These are phyloP conservation scores for Alentia gelatinosa DNA, from an alignment of 2,888 invertebrate species.

Conservation along the genomic window DNA sequence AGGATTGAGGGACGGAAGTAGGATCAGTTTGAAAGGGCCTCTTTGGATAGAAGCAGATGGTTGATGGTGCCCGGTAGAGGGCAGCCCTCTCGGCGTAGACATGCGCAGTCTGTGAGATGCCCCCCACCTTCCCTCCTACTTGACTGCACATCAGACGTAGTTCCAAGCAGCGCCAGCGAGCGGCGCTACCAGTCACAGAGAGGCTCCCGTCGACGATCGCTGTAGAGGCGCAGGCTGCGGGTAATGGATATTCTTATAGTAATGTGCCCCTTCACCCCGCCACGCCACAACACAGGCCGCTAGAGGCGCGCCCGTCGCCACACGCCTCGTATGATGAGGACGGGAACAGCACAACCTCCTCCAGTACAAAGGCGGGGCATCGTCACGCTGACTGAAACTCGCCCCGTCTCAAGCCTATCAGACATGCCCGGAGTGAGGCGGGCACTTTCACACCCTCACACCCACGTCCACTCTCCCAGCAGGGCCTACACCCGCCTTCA, in stretches of 20 bases:
- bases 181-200: not conserved
- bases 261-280: constrained; percentile 24
- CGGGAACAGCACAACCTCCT: constrained; percentile 19
- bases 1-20: not conserved
- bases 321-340: not conserved
- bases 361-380: not conserved
- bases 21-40: not conserved
- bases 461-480: too few species aligned
- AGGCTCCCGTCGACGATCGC: not conserved
- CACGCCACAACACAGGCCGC: not conserved
- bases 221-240: not conserved
- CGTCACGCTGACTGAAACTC: too few species aligned
- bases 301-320: not conserved
- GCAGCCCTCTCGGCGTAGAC: not conserved
- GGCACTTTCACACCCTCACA: too few species aligned
- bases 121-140: not conserved
- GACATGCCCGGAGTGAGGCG: too few species aligned
- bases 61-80: not conserved
- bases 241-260: constrained; percentile 23
- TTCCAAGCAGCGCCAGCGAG: not conserved
- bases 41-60: not conserved
- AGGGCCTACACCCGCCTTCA: too few species aligned
- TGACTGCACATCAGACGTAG: not conserved
- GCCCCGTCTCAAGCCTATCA: too few species aligned
- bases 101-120: not conserved